phyloP scores from a whole-genome alignment of 2,113 vertebrate species.

The Poeciliopsis retropinna region DNA sequence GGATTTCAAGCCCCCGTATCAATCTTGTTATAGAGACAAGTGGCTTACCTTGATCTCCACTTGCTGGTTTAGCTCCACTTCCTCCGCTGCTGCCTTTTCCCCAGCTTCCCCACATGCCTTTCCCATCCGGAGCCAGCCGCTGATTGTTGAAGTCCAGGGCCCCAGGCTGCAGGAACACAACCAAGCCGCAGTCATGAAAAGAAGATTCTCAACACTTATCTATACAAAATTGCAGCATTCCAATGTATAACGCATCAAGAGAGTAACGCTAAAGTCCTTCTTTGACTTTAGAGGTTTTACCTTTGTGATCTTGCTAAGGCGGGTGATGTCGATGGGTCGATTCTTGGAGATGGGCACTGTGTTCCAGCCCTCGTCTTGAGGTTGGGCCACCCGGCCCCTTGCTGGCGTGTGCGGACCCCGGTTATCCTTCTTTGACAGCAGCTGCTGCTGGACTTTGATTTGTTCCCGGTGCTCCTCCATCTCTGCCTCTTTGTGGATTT shows the following conservation, averaged over 20 bases:
- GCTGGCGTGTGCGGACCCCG: conserved; percentile 69
- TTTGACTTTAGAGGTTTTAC: conserved; percentile 69
- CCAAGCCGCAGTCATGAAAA: not conserved
- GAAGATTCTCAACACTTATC: not conserved
- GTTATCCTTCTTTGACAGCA: conserved; percentile 87
- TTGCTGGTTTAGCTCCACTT: conserved; percentile 85
- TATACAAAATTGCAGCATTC: not conserved
- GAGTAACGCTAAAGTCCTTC: not conserved
- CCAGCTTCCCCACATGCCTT: conserved; percentile 89
- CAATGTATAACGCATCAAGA: not conserved
- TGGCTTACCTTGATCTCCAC: conserved; percentile 82
- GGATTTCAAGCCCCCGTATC: no score
- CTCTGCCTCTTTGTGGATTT: conserved; percentile 98
- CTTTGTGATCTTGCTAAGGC: conserved; percentile 95
- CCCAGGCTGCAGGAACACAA: conserved; percentile 80
- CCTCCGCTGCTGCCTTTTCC: conserved; percentile 97
- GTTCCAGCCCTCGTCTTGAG: conserved; percentile 96
- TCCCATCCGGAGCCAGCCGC: conserved; percentile 91
- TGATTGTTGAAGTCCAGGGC: conserved; percentile 92
- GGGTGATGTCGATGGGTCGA: conserved; percentile 90
- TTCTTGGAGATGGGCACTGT: conserved; percentile 94
- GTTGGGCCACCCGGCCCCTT: conserved; percentile 74
- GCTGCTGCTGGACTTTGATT: conserved; percentile 92
- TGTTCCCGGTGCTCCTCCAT: conserved; percentile 94
- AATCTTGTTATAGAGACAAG: not conserved